These are phyloP conservation scores for Nomada hirtipes DNA, from an alignment of 2,888 invertebrate genomes.

Conservation along the genomic window DNA sequence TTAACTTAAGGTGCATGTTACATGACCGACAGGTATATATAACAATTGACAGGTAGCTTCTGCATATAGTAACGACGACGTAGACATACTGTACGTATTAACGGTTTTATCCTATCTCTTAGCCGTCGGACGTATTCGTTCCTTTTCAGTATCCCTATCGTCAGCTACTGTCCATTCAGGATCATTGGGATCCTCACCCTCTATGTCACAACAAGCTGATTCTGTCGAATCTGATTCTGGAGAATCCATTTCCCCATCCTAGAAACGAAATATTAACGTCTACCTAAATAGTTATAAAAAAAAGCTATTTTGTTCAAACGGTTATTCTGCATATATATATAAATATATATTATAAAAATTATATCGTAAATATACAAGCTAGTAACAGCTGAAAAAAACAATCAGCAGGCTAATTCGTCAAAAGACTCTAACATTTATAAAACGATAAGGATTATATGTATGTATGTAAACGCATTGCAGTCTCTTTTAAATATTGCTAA, in stretches of 20 bases:
- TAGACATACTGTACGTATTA: conserved; percentile 74
- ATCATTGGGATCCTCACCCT: conserved; percentile 92
- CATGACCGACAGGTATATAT: conserved; percentile 83
- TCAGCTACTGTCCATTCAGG: conserved; percentile 91
- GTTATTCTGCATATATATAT: conserved; percentile 46
- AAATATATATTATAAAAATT: conserved; percentile 43
- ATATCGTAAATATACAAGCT: conserved; percentile 62
- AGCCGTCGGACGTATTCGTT: conserved; percentile 83
- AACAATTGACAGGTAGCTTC: conserved; percentile 83
- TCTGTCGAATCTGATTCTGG: conserved; percentile 85
- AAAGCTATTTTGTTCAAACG: conserved; percentile 36
- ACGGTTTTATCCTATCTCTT: conserved; percentile 83
- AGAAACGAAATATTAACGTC: conserved; percentile 67
- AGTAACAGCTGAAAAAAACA: conserved; percentile 62
- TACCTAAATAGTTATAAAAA: conserved; percentile 52
- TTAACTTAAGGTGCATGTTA: conserved; percentile 84
- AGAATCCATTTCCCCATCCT: conserved; percentile 85
- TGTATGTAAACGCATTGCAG: conserved; percentile 47
- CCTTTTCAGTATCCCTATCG: conserved; percentile 83
- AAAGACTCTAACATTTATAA: conserved; percentile 57
- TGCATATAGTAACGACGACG: conserved; percentile 79
- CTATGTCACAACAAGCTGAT: conserved; percentile 87
- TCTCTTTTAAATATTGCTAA: conserved; percentile 45
- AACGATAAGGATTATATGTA: conserved; percentile 41
- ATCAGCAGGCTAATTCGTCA: conserved; percentile 61